Evolutionary conservation across 2,888 invertebrate genomes (phyloP), one percentile per base, ranked within the genome.

Genomic region (Mechanitis mazaeus): DNA sequence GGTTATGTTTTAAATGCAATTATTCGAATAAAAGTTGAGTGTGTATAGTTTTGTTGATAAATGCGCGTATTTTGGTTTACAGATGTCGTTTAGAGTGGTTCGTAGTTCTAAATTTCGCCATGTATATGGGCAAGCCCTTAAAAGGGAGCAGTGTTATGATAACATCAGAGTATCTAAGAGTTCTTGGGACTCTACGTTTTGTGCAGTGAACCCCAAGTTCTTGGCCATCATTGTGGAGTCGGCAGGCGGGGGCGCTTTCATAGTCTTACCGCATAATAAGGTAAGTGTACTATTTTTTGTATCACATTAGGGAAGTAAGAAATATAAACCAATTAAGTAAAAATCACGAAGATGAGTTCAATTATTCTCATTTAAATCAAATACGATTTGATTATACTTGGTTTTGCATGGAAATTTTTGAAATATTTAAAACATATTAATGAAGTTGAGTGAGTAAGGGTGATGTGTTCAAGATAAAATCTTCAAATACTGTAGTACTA

Each of bases 41-140:
- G 79, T 81, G 77, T 79, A 68, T 70, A 71, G 80, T 80, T 79
- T 80, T 81, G 72, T 80, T 79, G 76, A 79, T 83, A 83, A 83
- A 78, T 68, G 72, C 75, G 77, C 75, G 74, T 71, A 71, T 83
- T 84, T 83, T 85, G 79, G 77, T 81, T 91, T 90, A 76, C 87
- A 94, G 92, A 97, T 97, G 97, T 97, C 97, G 91, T 97, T 97
- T 93, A 95, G 97, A 87, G 97, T 97, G 87, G 97, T 98, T 77
- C 95, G 98, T 91, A 96, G 94, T 91, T 98, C 98, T 85, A 98
- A 98, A 92, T 98, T 98, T 92, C 96, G 98, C 85, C 98, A 98
- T 92, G 98, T 98, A 80, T 93, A 93, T 79, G 97, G 97, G 72
- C 95, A 96, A 80, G 94, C 96, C 75, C 91, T 96, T 74, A 97